Conservation (phyloP, 2,113 vertebrate species). For the Hippocampus barbouri region DNA sequence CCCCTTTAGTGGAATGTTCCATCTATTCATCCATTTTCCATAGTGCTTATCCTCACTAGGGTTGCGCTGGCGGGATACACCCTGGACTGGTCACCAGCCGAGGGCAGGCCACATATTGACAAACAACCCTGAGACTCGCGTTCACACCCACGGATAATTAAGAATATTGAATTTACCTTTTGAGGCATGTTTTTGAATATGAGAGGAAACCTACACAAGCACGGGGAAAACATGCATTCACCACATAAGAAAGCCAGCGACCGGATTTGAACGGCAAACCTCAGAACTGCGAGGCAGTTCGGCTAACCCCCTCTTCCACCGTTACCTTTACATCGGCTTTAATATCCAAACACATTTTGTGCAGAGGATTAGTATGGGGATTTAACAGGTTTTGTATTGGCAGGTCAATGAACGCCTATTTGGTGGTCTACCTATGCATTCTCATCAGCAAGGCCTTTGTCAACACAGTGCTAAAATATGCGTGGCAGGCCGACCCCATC, state of each 20-base stretch:
- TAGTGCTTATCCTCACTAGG: not conserved
- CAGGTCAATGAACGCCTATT: constrained; percentile 95
- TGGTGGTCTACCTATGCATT: constrained; percentile 95
- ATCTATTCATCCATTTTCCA: not conserved
- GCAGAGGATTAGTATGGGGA: constrained; percentile 4
- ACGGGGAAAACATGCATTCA: too few relatives aligned
- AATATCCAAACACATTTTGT: constrained; percentile 10
- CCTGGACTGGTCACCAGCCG: too few relatives aligned
- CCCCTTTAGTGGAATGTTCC: not conserved
- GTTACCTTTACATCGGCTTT: too few relatives aligned
- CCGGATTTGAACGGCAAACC: too few relatives aligned
- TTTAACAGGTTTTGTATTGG: constrained; percentile 4
- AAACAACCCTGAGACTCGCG: not conserved
- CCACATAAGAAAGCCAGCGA: too few relatives aligned
- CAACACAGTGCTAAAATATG: constrained; percentile 88
- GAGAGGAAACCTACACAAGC: too few relatives aligned
- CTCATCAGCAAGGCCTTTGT: constrained; percentile 91
- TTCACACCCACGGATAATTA: constrained; percentile 16
- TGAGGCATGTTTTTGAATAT: too few relatives aligned
- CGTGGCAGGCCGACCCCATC: constrained; percentile 87
- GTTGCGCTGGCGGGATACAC: not conserved
- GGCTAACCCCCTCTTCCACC: too few relatives aligned
- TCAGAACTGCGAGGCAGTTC: too few relatives aligned
- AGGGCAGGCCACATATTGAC: too few relatives aligned
- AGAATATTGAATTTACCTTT: too few relatives aligned